A percentile compares a stretch with the other conserved stretches of the same genome.
Evolutionary conservation across 92 coral and sea anemone genomes (phyloP).

Genomic region (Epizoanthus scotinus): DNA sequence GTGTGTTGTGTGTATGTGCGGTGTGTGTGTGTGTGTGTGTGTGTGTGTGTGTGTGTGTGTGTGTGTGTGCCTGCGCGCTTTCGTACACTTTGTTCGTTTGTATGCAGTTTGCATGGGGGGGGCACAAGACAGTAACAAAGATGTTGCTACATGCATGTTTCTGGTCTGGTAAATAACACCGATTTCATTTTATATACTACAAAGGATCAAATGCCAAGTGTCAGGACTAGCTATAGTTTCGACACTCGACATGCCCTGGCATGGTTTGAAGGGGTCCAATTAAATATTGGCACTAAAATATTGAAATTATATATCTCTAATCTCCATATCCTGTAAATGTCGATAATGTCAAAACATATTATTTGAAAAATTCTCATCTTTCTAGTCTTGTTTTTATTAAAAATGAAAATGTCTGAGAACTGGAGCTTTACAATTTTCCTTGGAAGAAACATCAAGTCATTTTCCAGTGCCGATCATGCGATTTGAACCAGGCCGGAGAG

Average conservation of each 20-base stretch:
- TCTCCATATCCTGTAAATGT: not conserved
- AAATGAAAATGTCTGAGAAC: not conserved
- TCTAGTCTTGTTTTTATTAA: not conserved
- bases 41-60: too few relatives aligned
- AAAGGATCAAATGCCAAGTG: not conserved
- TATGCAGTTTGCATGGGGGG: too few relatives aligned
- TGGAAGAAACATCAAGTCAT: not conserved
- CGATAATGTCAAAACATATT: not conserved
- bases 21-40: too few relatives aligned
- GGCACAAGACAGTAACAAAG: too few relatives aligned
- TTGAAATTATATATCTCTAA: not conserved
- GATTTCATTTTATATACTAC: too few relatives aligned
- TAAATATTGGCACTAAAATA: not conserved
- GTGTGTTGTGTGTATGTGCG: too few relatives aligned
- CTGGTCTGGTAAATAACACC: too few relatives aligned
- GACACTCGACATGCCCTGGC: not conserved
- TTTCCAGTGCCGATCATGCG: too few relatives aligned
- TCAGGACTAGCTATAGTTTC: not conserved
- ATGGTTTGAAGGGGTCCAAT: constrained; percentile 24
- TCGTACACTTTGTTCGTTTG: too few relatives aligned
- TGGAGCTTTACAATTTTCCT: not conserved
- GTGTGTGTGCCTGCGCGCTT: too few relatives aligned
- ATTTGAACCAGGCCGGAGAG: not conserved
- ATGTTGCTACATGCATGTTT: too few relatives aligned
- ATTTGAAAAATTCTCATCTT: not conserved